A percentile compares a stretch with the other conserved stretches of the same genome.
phyloP scores from a whole-genome alignment of 2,888 invertebrate species.

The Mimumesa dahlbomi region DNA sequence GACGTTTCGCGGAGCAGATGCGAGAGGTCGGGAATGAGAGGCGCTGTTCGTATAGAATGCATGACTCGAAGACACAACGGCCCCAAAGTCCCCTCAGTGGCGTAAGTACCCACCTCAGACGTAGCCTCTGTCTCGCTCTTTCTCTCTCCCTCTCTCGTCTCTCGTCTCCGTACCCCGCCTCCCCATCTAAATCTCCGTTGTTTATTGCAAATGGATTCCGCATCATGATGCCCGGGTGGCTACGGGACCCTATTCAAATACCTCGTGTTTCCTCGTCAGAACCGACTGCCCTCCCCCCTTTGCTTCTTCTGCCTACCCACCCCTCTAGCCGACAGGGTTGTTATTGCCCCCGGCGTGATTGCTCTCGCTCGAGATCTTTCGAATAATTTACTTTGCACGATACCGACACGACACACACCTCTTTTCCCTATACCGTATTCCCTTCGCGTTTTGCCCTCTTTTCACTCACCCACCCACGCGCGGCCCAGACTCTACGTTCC shows the following conservation, averaged over 20 bases:
- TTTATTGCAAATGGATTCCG: slow-evolving; percentile 81
- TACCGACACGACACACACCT: slow-evolving; percentile 50
- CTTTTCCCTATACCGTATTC: slow-evolving; percentile 16
- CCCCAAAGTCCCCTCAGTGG: slow-evolving; percentile 74
- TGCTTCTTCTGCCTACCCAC: slow-evolving; percentile 34
- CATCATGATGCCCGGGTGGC: slow-evolving; percentile 75
- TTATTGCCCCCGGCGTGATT: slow-evolving; percentile 74
- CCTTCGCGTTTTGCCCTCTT: slow-evolving; percentile 7
- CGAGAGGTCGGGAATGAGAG: slow-evolving; percentile 62
- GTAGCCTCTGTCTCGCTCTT: slow-evolving; percentile 4
- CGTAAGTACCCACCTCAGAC: slow-evolving; percentile 76
- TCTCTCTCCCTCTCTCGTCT: slow-evolving; percentile 39
- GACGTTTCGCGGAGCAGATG: background rate
- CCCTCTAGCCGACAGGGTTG: slow-evolving; percentile 62
- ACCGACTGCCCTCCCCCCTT: slow-evolving; percentile 39
- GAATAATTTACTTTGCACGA: slow-evolving; percentile 76
- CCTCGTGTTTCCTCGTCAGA: slow-evolving; percentile 73
- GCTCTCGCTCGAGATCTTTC: slow-evolving; percentile 72
- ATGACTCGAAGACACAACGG: slow-evolving; percentile 77
- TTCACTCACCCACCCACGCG: background rate
- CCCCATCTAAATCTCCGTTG: slow-evolving; percentile 77
- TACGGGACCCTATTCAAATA: slow-evolving; percentile 75
- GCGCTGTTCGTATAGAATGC: slow-evolving; percentile 79
- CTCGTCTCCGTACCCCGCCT: slow-evolving; percentile 38
- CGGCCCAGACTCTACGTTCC: background rate